These are phyloP conservation scores for Xerus rutilus DNA, from an alignment of 2,797 vertebrate species.

Conservation along the genomic window DNA sequence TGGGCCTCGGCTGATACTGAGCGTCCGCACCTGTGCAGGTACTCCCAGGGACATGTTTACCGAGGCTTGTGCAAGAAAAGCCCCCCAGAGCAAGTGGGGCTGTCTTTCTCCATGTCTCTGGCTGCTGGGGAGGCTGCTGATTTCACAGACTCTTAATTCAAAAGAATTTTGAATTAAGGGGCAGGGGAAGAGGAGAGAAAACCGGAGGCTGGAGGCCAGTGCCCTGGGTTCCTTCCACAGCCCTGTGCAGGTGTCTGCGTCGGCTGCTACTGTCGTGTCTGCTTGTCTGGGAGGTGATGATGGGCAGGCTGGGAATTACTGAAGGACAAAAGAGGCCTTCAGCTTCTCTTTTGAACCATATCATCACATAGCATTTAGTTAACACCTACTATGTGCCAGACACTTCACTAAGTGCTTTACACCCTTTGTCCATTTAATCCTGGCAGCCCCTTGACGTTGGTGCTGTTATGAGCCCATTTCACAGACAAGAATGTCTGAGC, in stretches of 20 bases:
- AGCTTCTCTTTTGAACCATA: not conserved
- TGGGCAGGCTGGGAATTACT: not conserved
- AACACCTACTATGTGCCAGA: not conserved
- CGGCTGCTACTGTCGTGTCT: accelerated
- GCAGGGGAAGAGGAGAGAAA: not conserved
- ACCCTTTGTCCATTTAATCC: accelerated
- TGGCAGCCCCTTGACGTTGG: no score
- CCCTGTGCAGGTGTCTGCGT: accelerated
- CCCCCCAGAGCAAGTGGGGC: constrained; percentile 30
- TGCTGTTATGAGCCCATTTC: not conserved
- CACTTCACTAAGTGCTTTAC: not conserved
- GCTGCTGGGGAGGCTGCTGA: not conserved
- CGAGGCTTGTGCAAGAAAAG: not conserved
- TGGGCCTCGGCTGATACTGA: not conserved
- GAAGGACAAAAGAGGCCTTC: not conserved
- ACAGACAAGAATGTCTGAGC: not conserved
- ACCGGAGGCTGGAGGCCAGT: no score
- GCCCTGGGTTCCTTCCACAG: not conserved
- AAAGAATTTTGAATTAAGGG: no score
- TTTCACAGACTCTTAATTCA: not conserved
- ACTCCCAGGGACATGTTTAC: constrained; percentile 1
- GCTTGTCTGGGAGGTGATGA: not conserved
- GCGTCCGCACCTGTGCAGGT: not conserved
- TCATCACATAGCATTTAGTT: not conserved
- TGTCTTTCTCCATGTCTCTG: not conserved